Evolutionary conservation across 2,113 vertebrate genomes (phyloP).

Genomic region (Barnardius zonarius): DNA sequence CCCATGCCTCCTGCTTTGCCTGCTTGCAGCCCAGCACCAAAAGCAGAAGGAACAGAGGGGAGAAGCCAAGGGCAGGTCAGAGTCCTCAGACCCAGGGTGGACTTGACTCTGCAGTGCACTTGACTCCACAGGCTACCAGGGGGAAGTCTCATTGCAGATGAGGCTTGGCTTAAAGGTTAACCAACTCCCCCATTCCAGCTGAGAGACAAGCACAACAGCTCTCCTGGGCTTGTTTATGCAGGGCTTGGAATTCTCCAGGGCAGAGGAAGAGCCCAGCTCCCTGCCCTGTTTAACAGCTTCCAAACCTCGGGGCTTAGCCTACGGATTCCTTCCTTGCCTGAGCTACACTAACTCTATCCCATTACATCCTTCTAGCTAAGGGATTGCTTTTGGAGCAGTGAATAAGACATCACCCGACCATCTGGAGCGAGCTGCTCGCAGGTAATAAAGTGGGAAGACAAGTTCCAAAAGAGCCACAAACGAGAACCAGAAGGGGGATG

Average conservation of each 20-base stretch:
- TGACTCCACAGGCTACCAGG: background rate
- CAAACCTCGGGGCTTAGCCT: background rate
- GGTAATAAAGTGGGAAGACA: background rate
- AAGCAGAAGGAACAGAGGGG: background rate
- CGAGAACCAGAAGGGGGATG: accelerated
- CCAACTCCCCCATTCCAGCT: background rate
- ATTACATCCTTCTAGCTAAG: background rate
- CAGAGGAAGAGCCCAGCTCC: background rate
- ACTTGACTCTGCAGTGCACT: accelerated
- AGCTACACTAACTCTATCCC: background rate
- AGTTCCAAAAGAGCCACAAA: background rate
- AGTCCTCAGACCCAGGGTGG: background rate
- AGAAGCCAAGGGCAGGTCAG: background rate
- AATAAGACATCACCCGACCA: background rate
- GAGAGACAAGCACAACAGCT: background rate
- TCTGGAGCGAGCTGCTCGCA: background rate
- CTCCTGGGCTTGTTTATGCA: background rate
- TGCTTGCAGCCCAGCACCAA: accelerated
- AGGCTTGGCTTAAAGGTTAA: background rate
- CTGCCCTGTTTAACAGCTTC: background rate
- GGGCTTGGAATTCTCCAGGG: background rate
- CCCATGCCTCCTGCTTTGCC: background rate
- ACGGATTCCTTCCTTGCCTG: background rate
- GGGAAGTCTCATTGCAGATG: background rate
- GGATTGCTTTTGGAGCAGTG: background rate